Evolutionary conservation across 2,113 vertebrate species (phyloP).

Genomic region (Symphodus melops): DNA sequence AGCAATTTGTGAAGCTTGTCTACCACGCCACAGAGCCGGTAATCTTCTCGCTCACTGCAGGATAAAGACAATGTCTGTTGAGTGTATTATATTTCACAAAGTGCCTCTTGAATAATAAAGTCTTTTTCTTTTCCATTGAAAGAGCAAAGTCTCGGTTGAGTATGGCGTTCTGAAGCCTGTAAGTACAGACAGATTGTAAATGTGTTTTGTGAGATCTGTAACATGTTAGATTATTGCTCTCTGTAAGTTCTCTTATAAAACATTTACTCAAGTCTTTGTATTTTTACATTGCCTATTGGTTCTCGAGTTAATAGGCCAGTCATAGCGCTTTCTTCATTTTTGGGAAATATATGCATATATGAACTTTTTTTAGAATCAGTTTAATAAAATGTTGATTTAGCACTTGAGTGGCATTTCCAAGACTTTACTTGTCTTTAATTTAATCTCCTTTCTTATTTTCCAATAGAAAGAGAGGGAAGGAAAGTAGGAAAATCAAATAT

Average conservation of each 20-base stretch:
- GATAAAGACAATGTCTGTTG: not conserved
- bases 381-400: not conserved
- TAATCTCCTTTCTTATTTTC: not conserved
- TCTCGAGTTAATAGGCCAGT: too few relatives aligned
- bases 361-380: not conserved
- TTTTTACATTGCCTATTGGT: not conserved
- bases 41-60: slow-evolving; percentile 1
- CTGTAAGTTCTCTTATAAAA: not conserved
- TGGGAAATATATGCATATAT: too few relatives aligned
- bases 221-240: not conserved
- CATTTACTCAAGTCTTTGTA: not conserved
- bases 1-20: slow-evolving; percentile 67
- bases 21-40: slow-evolving; percentile 61
- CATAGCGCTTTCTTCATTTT: too few relatives aligned
- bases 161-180: slow-evolving; percentile 54
- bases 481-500: not conserved
- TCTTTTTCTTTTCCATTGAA: slow-evolving; percentile 6
- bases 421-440: not conserved
- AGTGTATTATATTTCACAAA: not conserved
- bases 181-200: slow-evolving; percentile 38
- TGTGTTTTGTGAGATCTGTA: not conserved
- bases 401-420: not conserved
- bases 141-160: slow-evolving; percentile 62
- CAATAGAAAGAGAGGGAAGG: not conserved
- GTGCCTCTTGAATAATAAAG: not conserved